Conservation (phyloP, 2,888 invertebrate genomes). For the Heliconius cydno region DNA sequence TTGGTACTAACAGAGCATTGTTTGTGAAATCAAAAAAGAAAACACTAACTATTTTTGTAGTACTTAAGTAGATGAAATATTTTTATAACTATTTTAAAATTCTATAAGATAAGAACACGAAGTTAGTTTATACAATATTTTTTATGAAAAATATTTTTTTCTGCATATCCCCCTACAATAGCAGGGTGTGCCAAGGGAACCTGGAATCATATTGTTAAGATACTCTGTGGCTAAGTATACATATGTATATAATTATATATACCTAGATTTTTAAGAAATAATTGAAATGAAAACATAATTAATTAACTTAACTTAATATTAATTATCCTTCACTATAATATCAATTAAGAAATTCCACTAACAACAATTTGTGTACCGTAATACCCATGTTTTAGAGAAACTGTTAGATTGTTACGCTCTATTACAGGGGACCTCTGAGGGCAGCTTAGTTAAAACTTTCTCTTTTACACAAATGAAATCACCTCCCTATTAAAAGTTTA, state of each 20-base stretch:
- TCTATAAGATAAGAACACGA: too few relatives aligned
- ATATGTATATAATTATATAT: too few relatives aligned
- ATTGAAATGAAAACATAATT: not conserved
- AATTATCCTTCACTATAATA: not conserved
- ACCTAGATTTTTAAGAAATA: not conserved
- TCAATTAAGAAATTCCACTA: conserved; percentile 26
- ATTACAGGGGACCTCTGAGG: conserved; percentile 36
- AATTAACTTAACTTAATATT: not conserved
- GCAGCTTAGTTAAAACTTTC: conserved; percentile 32
- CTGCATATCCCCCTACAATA: too few relatives aligned
- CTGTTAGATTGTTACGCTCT: conserved; percentile 37
- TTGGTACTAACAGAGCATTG: not conserved
- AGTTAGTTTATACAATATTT: too few relatives aligned
- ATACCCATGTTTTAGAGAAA: conserved; percentile 30
- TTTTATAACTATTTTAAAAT: not conserved
- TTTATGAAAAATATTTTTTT: too few relatives aligned
- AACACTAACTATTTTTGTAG: not conserved
- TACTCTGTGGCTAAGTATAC: too few relatives aligned
- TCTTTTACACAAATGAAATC: conserved; percentile 31
- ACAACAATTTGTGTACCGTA: conserved; percentile 25
- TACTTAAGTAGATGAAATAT: not conserved
- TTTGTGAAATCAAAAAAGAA: not conserved
- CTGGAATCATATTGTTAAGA: too few relatives aligned
- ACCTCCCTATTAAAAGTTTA: conserved; percentile 21
- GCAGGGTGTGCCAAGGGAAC: too few relatives aligned